Conservation (phyloP, 2,888 invertebrate genomes). For the Lomographa bimaculata region DNA sequence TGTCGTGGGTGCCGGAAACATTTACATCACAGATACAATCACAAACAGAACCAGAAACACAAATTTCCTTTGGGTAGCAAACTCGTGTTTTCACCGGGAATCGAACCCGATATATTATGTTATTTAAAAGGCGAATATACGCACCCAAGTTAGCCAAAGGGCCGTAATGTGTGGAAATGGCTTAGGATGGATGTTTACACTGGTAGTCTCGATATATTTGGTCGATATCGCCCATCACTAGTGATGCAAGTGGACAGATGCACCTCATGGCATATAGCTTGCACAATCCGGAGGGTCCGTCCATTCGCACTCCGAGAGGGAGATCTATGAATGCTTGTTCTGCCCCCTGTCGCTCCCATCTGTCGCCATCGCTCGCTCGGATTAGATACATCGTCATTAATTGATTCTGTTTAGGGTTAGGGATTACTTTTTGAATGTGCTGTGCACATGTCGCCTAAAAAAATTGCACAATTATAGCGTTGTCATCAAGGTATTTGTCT, state of each 20-base stretch:
- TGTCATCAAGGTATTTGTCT: too few relatives aligned
- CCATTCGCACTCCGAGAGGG: constrained; percentile 60
- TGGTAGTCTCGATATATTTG: too few relatives aligned
- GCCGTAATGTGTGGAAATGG: too few relatives aligned
- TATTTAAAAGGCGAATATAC: too few relatives aligned
- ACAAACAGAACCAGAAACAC: too few relatives aligned
- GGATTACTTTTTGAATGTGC: constrained; percentile 50
- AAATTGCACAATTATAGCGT: constrained; percentile 22
- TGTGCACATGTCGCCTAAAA: constrained; percentile 50
- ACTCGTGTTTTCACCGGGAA: too few relatives aligned
- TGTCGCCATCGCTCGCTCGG: constrained; percentile 68
- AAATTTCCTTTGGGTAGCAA: too few relatives aligned
- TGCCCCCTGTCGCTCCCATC: constrained; percentile 75
- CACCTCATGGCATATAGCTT: constrained; percentile 67
- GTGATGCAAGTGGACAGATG: constrained; percentile 78
- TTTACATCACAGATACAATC: too few relatives aligned
- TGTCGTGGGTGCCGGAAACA: too few relatives aligned
- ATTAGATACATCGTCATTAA: constrained; percentile 78
- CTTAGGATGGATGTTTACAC: too few relatives aligned
- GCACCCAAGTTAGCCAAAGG: too few relatives aligned
- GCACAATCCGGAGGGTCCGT: constrained; percentile 72
- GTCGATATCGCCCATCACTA: constrained; percentile 27
- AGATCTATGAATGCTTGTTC: constrained; percentile 63
- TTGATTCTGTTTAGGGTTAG: constrained; percentile 71
- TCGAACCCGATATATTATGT: too few relatives aligned